phyloP scores from a whole-genome alignment of 1,140 invertebrate genomes.

The Heliconius nattereri region DNA sequence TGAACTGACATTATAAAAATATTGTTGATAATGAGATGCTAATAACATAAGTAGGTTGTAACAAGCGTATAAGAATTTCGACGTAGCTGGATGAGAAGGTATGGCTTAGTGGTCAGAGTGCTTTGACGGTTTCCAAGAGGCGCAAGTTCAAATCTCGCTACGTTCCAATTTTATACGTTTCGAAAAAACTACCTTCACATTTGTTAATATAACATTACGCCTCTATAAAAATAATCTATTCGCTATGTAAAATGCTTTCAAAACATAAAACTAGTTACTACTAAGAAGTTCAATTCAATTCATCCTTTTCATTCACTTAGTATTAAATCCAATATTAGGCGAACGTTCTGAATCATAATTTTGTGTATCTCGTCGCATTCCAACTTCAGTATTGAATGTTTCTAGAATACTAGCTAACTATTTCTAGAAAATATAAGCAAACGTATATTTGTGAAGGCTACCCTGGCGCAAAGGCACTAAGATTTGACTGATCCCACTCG shows the following conservation, averaged over 20 bases:
- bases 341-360: conserved; percentile 13
- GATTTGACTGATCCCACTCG: no score
- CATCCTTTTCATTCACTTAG: background rate
- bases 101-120: no score
- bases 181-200: no score
- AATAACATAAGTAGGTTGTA: no score
- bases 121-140: no score
- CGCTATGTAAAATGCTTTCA: background rate
- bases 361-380: conserved; percentile 5
- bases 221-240: background rate
- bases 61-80: no score
- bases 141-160: no score
- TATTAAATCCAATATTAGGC: conserved; percentile 8
- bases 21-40: no score
- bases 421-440: background rate
- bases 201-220: no score
- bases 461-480: background rate
- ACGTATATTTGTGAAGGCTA: background rate
- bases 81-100: no score
- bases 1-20: no score
- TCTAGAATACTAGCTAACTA: background rate
- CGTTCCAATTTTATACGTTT: no score
- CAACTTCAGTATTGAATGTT: background rate
- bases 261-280: background rate
- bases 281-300: background rate